Base-by-base conservation (phyloP, 2,113 vertebrate species). In the Pterocles gutturalis region DNA sequence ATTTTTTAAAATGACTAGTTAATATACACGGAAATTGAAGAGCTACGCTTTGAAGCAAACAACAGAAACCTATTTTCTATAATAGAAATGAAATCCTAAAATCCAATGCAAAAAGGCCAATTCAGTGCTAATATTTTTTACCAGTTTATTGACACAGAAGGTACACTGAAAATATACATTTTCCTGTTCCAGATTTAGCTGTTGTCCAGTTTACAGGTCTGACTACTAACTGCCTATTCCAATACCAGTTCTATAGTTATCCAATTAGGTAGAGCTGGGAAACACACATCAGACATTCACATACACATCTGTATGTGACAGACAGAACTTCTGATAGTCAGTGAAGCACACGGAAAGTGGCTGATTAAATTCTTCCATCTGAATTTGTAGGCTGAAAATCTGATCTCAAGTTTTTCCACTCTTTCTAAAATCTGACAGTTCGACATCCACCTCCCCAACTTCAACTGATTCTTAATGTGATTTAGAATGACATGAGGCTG, bases 301-400 rank as follows among this genome's bases (percentile, higher is more conserved):
- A 93, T 83, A 82, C 95, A 64, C 94, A 97, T 97, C 94, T 78
- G 83, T 92, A 80, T 95, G 87, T 96, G 97, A 97, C 96, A 97
- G 97, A 97, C 97, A 96, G 97, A 96, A 97, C 92, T 97, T 98
- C 96, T 97, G 96, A 93, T 95, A 97, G 89, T 96, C 97, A 97
- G 95, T 96, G 96, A 98, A 97, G 94, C 97, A 98, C 94, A 97
- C 2, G 83, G 97, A 93, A 97, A 95, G 96, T 93, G 97, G 91
- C 94, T 97, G 96, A 98, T 97, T 97, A 98, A 97, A 97, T 98
- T 96, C 92, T 96, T 97, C 96, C 96, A 93, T 96, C 96, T 92
- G 95, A 97, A 97, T 97, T 95, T 96, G 91, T 96, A 96, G 95
- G 92, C 91, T 97, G 89, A 95, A 96, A 96, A 97, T 88, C 89